phyloP scores from a whole-genome alignment of 1,140 invertebrate genomes.

The Lutraria rhynchaena region DNA sequence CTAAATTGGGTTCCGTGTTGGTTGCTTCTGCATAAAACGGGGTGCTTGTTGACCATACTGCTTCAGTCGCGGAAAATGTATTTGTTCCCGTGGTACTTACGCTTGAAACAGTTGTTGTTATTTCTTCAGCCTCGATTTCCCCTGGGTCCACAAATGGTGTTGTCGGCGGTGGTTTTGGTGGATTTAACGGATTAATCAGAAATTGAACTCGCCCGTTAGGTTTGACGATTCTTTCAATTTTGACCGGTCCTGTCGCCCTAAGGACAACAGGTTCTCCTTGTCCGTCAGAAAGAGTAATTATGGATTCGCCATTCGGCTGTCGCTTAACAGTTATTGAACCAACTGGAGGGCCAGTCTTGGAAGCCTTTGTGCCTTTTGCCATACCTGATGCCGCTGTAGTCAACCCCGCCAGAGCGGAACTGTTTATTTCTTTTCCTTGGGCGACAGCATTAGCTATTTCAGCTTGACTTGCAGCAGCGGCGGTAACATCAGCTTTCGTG shows the following conservation, averaged over 20 bases:
- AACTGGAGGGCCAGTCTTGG: background rate
- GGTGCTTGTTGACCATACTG: background rate
- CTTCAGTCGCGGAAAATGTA: background rate
- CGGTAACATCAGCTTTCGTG: constrained; percentile 26
- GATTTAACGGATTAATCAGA: constrained; percentile 45
- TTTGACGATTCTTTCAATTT: constrained; percentile 49
- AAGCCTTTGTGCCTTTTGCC: background rate
- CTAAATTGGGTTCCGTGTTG: background rate
- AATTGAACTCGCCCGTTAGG: constrained; percentile 53
- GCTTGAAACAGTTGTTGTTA: background rate
- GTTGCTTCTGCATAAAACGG: background rate
- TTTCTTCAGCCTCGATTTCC: constrained; percentile 42
- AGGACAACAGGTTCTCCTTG: constrained; percentile 49
- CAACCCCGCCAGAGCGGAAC: background rate
- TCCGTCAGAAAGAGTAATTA: constrained; percentile 46
- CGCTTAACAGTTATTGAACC: constrained; percentile 46
- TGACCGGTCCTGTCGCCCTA: constrained; percentile 39
- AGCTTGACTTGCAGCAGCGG: constrained; percentile 37
- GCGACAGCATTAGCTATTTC: constrained; percentile 50
- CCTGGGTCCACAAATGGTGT: background rate
- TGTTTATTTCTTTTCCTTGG: constrained; percentile 37
- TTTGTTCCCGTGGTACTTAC: background rate
- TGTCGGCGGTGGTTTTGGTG: background rate
- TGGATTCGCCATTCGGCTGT: constrained; percentile 40
- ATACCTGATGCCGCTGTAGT: background rate